These are phyloP conservation scores for Dendrocincla fuliginosa DNA, from an alignment of 2,797 vertebrate genomes.

Conservation along the genomic window DNA sequence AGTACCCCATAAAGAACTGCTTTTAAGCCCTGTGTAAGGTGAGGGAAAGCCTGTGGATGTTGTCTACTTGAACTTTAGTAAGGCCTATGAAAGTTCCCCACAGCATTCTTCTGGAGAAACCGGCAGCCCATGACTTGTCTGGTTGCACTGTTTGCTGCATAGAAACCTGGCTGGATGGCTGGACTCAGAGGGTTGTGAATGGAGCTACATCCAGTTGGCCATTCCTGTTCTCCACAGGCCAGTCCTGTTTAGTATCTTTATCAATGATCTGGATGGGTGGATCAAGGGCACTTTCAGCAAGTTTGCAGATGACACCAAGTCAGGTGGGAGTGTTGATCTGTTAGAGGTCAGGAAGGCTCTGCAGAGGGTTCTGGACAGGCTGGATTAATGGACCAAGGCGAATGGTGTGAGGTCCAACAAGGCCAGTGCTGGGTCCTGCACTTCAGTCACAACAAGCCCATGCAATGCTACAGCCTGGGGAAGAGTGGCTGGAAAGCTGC, in stretches of 20 bases:
- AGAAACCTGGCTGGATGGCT: not conserved
- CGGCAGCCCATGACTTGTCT: not conserved
- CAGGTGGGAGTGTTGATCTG: accelerated
- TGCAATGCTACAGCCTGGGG: not conserved
- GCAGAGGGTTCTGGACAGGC: not conserved
- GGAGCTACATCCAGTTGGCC: not conserved
- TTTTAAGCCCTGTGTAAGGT: not conserved
- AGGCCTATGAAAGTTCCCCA: not conserved
- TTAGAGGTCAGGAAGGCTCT: not conserved
- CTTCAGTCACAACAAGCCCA: not conserved
- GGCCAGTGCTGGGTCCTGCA: not conserved
- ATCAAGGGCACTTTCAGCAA: not conserved
- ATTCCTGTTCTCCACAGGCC: not conserved
- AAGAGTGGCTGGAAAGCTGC: not conserved
- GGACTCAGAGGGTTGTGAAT: not conserved
- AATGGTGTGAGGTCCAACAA: not conserved
- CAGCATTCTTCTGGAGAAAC: not conserved
- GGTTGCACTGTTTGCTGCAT: not conserved
- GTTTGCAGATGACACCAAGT: not conserved
- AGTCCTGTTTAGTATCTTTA: not conserved
- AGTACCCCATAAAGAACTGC: not conserved
- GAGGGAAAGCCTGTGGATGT: not conserved
- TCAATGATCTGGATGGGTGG: not conserved
- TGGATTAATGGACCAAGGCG: not conserved
- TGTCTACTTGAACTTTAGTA: not conserved